Base-by-base conservation (phyloP, 2,888 invertebrate genomes). In the Eudemis profundana region DNA sequence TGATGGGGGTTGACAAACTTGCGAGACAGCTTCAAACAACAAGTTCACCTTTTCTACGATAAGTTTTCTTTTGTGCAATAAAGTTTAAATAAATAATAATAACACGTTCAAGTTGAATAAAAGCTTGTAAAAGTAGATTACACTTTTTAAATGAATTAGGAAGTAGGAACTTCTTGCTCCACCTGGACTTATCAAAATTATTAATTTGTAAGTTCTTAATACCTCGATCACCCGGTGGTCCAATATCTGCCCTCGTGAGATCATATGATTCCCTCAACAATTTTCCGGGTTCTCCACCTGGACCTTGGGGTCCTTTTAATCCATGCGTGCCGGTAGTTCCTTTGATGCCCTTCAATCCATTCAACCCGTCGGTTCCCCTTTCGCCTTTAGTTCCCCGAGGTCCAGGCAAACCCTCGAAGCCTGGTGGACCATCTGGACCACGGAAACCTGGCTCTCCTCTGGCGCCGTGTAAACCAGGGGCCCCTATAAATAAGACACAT, bases 401-500 rank as follows among this genome's bases (percentile, higher is more conserved):
- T n/a, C 56, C 42, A 12, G 42, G 56, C 38, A 56, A 21, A 33
- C 91, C 91, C 68, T 85, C 85, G 1, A 72, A 17, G 12, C 89
- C 89, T 10, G 72, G 79, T 0, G 74, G 74, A 1, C 94, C 94
- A 17, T 69, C 64, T 27, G 76, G 72, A 1, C 81, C 82, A 0
- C 68, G 74, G 2, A 46, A 50, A 19, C 91, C 91, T 23, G 84
- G 86, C 72, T 71, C 79, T n/a, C 92, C 92, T 21, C 80, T 70
- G 68, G 88, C 84, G 29, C 94, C 94, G 1, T 77, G 68, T 1
- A 79, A 65, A 4, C 93, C 93, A 8, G 75, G 74, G 3, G 56
- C 69, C 27, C 95, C 95, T 2, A 85, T 73, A 38, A 86, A 92
- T 83, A 69, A 44, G 69, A 66, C 60, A 46, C 44, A 66, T 61